Conservation (phyloP, 2,797 vertebrate genomes). For the Pangasius macronema region DNA sequence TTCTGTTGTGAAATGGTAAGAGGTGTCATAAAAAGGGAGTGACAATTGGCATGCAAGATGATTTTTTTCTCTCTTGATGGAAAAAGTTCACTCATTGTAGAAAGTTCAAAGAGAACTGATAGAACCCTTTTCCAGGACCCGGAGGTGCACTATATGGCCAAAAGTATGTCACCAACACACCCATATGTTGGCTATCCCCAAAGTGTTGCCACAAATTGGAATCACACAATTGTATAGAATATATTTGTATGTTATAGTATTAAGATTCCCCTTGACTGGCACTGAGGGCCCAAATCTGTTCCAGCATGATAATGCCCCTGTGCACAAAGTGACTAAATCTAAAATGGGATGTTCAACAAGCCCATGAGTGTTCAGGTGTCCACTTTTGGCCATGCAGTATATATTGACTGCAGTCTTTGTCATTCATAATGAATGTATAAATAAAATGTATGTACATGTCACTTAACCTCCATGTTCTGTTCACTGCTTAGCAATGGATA, state of each 20-base stretch:
- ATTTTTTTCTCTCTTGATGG: constrained; percentile 42
- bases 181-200: neutral
- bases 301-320: neutral
- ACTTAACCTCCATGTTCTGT: neutral
- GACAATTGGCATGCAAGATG: constrained; percentile 48
- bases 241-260: neutral
- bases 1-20: constrained; percentile 52
- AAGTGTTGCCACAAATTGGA: neutral
- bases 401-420: neutral
- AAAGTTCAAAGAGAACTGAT: constrained; percentile 59
- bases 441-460: neutral
- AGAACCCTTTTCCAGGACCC: neutral
- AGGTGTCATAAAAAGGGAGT: constrained; percentile 46
- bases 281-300: neutral
- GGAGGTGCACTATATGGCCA: neutral
- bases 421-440: neutral
- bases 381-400: too few relatives aligned
- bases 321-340: too few relatives aligned
- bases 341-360: neutral
- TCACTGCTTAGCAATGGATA: neutral
- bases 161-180: neutral
- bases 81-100: constrained; percentile 46
- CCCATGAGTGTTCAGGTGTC: neutral
- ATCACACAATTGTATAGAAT: neutral
- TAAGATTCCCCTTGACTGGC: neutral